These are phyloP conservation scores for Ecliptopera silaceata DNA, from an alignment of 2,888 invertebrate genomes.

Conservation along the genomic window DNA sequence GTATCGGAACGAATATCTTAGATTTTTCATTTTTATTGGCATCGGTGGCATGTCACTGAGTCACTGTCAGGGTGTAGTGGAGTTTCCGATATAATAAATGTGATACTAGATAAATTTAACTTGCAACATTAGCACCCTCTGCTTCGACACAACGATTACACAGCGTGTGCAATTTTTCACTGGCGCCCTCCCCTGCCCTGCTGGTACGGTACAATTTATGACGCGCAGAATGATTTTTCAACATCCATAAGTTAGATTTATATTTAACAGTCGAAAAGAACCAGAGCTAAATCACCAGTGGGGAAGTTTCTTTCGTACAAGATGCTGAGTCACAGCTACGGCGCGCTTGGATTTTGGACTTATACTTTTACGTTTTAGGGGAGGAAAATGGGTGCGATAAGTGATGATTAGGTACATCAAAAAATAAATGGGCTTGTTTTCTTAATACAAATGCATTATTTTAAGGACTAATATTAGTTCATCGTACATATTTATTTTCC, in stretches of 20 bases:
- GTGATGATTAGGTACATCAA: slow-evolving; percentile 5
- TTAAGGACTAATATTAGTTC: too few relatives aligned
- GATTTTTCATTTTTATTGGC: slow-evolving; percentile 49
- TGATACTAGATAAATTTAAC: slow-evolving; percentile 72
- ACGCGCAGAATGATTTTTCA: slow-evolving; percentile 77
- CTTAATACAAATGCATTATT: too few relatives aligned
- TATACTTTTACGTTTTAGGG: slow-evolving; percentile 13
- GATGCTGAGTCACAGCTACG: slow-evolving; percentile 51
- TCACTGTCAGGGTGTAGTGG: slow-evolving; percentile 52
- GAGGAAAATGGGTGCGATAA: not conserved
- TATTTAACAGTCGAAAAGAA: slow-evolving; percentile 69
- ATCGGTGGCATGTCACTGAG: slow-evolving; percentile 39
- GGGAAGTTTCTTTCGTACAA: slow-evolving; percentile 48
- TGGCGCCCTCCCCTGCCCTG: slow-evolving; percentile 71
- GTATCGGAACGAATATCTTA: slow-evolving; percentile 37
- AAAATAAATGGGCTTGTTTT: too few relatives aligned
- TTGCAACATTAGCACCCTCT: slow-evolving; percentile 76
- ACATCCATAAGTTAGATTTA: slow-evolving; percentile 75
- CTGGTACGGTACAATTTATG: slow-evolving; percentile 70
- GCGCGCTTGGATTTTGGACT: slow-evolving; percentile 31
- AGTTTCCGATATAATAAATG: slow-evolving; percentile 68
- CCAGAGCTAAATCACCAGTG: slow-evolving; percentile 56
- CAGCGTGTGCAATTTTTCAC: slow-evolving; percentile 76
- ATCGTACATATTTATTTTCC: not conserved
- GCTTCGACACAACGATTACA: slow-evolving; percentile 72